Percentiles rank a stretch among this genome's conserved stretches.
Conservation (phyloP, 2,888 invertebrate species). For the Lasiommata megera region DNA sequence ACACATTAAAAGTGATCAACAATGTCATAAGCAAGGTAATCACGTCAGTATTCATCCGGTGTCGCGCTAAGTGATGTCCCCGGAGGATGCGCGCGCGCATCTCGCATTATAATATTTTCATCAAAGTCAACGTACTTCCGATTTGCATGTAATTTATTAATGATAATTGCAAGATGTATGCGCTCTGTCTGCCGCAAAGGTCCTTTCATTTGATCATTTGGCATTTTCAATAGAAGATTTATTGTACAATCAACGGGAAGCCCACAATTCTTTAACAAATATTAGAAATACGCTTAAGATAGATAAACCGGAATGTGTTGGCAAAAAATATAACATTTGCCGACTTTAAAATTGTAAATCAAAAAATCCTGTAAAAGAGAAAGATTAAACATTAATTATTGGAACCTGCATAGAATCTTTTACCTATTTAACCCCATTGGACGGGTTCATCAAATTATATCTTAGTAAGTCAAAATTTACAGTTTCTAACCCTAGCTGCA, state of each 20-base stretch:
- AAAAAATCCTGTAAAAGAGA: too few relatives aligned
- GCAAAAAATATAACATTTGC: too few relatives aligned
- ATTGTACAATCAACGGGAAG: neutral
- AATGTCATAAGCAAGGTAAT: slow-evolving; percentile 38
- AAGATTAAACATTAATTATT: too few relatives aligned
- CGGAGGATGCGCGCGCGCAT: slow-evolving; percentile 30
- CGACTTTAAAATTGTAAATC: too few relatives aligned
- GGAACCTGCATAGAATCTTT: too few relatives aligned
- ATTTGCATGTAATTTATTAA: slow-evolving; percentile 1
- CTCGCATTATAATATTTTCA: slow-evolving; percentile 29
- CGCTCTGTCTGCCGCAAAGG: neutral
- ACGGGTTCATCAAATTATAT: too few relatives aligned
- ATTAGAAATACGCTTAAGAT: too few relatives aligned
- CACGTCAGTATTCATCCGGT: slow-evolving; percentile 31
- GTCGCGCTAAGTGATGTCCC: slow-evolving; percentile 32
- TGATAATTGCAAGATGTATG: neutral
- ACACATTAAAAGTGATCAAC: slow-evolving; percentile 34
- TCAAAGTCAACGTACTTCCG: slow-evolving; percentile 30
- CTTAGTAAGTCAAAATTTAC: too few relatives aligned
- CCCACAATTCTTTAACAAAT: too few relatives aligned
- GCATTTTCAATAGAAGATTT: neutral
- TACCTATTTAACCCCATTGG: too few relatives aligned
- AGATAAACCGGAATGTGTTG: too few relatives aligned
- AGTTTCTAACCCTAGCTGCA: too few relatives aligned
- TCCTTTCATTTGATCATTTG: neutral